phyloP scores from a whole-genome alignment of 1,140 invertebrate species.

The Drosophila jambulina region DNA sequence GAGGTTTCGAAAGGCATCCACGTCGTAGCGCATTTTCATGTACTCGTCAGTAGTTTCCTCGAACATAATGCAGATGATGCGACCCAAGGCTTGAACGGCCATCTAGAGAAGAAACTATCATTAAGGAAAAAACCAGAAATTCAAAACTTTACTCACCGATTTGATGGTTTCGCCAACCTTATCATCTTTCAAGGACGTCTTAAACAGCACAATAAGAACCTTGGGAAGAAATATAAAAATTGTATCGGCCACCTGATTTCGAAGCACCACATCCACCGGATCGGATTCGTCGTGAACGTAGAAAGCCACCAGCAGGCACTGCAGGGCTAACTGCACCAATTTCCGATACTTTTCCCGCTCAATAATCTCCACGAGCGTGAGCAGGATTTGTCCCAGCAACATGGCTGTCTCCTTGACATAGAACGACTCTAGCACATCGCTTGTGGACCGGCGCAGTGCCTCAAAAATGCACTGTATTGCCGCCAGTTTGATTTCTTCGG shows the following conservation, averaged over 20 bases:
- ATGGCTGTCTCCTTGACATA: constrained; percentile 56
- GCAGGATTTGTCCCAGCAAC: constrained; percentile 68
- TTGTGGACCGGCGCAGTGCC: constrained; percentile 55
- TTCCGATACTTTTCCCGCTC: constrained; percentile 71
- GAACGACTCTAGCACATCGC: constrained; percentile 73
- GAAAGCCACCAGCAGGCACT: constrained; percentile 71
- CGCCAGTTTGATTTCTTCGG: constrained; percentile 81
- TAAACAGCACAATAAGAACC: constrained; percentile 66
- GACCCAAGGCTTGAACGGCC: constrained; percentile 70
- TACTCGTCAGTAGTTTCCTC: constrained; percentile 73
- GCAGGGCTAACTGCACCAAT: constrained; percentile 54
- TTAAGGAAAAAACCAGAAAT: not conserved
- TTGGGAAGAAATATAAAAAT: constrained; percentile 79
- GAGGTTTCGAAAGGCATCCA: constrained; percentile 55
- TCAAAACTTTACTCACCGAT: constrained; percentile 49
- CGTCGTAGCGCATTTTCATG: constrained; percentile 58
- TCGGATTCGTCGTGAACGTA: constrained; percentile 79
- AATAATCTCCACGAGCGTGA: constrained; percentile 68
- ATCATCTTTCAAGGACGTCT: constrained; percentile 67
- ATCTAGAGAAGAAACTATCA: constrained; percentile 27
- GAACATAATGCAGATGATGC: constrained; percentile 75
- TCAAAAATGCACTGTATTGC: constrained; percentile 62
- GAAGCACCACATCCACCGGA: constrained; percentile 71
- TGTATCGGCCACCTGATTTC: constrained; percentile 76
- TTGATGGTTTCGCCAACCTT: constrained; percentile 71